phyloP scores from a whole-genome alignment of 2,797 vertebrate species.

The Leptodactylus fallax region DNA sequence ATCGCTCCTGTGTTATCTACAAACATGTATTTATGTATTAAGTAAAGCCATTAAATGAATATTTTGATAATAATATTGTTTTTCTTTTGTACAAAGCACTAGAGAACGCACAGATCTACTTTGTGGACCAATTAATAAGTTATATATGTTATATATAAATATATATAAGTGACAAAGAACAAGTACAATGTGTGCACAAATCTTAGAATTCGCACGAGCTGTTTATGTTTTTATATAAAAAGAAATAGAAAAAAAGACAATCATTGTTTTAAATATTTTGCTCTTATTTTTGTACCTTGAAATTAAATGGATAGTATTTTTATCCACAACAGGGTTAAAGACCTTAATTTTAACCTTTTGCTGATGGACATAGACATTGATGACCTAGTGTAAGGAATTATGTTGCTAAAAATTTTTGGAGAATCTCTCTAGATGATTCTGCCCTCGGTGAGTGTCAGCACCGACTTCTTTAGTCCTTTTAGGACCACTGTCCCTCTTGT shows the following conservation, averaged over 20 bases:
- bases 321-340: conserved; percentile 94
- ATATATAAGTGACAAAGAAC: conserved; percentile 75
- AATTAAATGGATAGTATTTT: conserved; percentile 97
- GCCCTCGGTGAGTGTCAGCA: conserved; percentile 82
- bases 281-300: conserved; percentile 94
- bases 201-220: conserved; percentile 82
- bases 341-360: conserved; percentile 90
- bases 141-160: conserved; percentile 82
- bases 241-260: conserved; percentile 93
- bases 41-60: conserved; percentile 99
- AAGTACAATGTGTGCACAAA: conserved; percentile 83
- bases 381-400: conserved; percentile 86
- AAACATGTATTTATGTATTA: conserved; percentile 99
- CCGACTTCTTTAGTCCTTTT: conserved; percentile 76
- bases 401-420: conserved; percentile 84
- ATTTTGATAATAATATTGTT: conserved; percentile 99
- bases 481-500: conserved; percentile 68
- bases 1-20: conserved; percentile 92
- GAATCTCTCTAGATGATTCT: conserved; percentile 85
- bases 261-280: conserved; percentile 95
- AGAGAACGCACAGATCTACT: conserved; percentile 91
- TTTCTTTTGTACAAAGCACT: conserved; percentile 97
- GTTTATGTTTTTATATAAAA: conserved; percentile 95
- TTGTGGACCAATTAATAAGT: conserved; percentile 92
- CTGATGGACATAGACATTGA: conserved; percentile 92